These are phyloP conservation scores for Pyrrhosoma nymphula DNA, from an alignment of 2,888 invertebrate genomes.

Conservation along the genomic window DNA sequence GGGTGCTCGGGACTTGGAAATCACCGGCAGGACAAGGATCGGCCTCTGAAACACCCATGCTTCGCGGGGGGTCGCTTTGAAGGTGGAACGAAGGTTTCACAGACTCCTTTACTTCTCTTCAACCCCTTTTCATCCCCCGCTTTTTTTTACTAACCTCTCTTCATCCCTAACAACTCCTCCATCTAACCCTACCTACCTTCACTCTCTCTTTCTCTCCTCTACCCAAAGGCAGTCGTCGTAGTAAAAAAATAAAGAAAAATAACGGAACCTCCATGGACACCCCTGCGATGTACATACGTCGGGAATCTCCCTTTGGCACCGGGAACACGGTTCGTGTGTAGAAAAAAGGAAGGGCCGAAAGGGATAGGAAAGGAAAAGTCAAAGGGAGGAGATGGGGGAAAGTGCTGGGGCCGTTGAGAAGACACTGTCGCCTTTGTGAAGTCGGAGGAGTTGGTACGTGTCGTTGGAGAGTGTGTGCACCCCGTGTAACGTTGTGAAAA, in stretches of 20 bases:
- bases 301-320: background rate
- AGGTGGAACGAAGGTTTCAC: background rate
- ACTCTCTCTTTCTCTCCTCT: background rate
- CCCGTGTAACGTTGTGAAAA: background rate
- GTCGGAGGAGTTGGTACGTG: background rate
- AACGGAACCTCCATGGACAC: background rate
- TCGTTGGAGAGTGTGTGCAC: background rate
- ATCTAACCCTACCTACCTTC: background rate
- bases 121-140: background rate
- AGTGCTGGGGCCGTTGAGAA: constrained; percentile 37
- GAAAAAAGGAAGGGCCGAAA: background rate
- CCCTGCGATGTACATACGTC: background rate
- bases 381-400: background rate
- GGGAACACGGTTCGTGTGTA: background rate
- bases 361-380: background rate
- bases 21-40: no score
- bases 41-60: no score
- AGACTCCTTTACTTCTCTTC: background rate
- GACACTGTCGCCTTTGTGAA: constrained; percentile 44
- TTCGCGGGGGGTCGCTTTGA: background rate
- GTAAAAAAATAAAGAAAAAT: background rate
- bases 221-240: background rate
- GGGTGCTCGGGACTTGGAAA: no score
- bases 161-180: background rate
- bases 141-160: background rate